phyloP scores from a whole-genome alignment of 2,797 vertebrate genomes.

The Epinephelus coioides region DNA sequence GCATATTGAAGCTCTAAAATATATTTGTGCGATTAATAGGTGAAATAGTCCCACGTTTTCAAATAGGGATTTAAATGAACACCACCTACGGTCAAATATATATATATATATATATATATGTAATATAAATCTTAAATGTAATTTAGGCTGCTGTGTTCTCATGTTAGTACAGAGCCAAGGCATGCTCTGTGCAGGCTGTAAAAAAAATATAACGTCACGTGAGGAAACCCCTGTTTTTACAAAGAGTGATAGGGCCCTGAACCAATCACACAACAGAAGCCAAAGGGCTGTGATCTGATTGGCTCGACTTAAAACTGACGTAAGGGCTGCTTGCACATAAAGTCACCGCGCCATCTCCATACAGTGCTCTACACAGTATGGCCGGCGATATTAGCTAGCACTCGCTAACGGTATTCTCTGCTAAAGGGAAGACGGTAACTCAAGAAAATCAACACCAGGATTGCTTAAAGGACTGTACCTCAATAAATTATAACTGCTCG shows the following conservation, averaged over 20 bases:
- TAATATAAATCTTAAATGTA: not conserved
- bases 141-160: not conserved
- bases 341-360: conserved; percentile 64
- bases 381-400: conserved; percentile 99
- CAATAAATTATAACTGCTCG: conserved; percentile 82
- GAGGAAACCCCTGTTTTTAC: conserved; percentile 7
- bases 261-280: conserved; percentile 55
- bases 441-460: conserved; percentile 94
- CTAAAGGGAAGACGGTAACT: conserved; percentile 95
- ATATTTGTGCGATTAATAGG: not conserved
- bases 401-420: conserved; percentile 97
- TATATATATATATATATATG: not conserved
- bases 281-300: conserved; percentile 31
- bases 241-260: conserved; percentile 48
- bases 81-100: not conserved
- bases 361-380: conserved; percentile 97
- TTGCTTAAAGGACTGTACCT: conserved; percentile 87
- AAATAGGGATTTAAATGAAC: not conserved
- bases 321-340: conserved; percentile 75
- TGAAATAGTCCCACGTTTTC: not conserved
- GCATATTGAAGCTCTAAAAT: not conserved
- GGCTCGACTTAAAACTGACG: conserved; percentile 51
- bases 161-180: not conserved
- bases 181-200: not conserved
- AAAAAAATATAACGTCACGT: conserved; percentile 38